phyloP scores from a whole-genome alignment of 1,140 invertebrate genomes.

The Trichoplusia ni region DNA sequence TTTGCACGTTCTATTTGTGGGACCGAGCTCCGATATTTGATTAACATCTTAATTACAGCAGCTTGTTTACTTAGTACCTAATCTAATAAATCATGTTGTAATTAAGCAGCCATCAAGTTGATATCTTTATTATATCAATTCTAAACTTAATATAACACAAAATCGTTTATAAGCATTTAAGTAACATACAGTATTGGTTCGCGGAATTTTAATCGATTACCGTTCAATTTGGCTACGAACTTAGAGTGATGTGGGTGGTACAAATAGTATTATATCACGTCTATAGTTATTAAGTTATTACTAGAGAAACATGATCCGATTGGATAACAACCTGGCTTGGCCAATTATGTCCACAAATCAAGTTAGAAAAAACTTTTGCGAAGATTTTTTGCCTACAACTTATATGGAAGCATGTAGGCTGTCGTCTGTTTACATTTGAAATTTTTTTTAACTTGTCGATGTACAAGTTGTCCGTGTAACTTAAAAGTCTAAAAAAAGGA shows the following conservation, averaged over 20 bases:
- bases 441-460: no score
- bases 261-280: constrained; percentile 15
- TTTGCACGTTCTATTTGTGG: neutral
- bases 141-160: constrained; percentile 55
- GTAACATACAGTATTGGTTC: constrained; percentile 36
- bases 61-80: constrained; percentile 39
- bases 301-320: constrained; percentile 4
- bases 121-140: constrained; percentile 74
- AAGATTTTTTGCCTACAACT: neutral
- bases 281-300: constrained; percentile 14
- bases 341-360: constrained; percentile 3
- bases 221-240: constrained; percentile 11
- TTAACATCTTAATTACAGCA: constrained; percentile 54
- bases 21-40: constrained; percentile 5
- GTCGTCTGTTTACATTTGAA: no score
- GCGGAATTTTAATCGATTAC: constrained; percentile 30
- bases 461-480: no score
- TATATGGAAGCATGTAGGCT: no score
- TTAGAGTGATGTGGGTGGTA: neutral
- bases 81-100: constrained; percentile 65
- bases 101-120: constrained; percentile 61
- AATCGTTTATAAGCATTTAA: constrained; percentile 52
- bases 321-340: constrained; percentile 4
- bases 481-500: no score
- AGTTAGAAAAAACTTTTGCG: neutral